A percentile compares a stretch with the other conserved stretches of the same genome.
phyloP scores from a whole-genome alignment of 2,113 vertebrate species.

The Notarius quadriscutis region DNA sequence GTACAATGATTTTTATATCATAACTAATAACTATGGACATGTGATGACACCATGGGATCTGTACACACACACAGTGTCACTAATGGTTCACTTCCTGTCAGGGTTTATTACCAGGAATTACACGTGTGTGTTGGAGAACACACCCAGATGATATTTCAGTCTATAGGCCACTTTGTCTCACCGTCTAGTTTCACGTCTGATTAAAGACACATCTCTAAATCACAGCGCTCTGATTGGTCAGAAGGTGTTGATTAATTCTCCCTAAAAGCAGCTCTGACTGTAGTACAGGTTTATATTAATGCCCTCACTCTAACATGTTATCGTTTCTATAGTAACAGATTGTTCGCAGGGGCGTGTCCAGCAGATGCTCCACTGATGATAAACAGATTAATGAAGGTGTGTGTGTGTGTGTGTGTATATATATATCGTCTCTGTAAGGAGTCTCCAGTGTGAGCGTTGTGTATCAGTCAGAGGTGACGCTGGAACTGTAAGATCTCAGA shows the following conservation, averaged over 20 bases:
- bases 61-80: neutral
- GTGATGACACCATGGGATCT: constrained; percentile 15
- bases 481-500: neutral
- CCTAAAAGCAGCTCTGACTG: neutral
- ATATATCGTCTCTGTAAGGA: neutral
- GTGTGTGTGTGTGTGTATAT: neutral
- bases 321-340: neutral
- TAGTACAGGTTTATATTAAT: neutral
- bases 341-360: too few relatives aligned
- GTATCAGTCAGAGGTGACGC: neutral
- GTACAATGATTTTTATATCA: neutral
- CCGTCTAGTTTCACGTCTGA: neutral
- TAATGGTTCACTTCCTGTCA: neutral
- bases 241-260: neutral
- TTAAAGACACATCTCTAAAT: neutral
- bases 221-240: neutral
- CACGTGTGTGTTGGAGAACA: neutral
- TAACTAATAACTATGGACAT: too few relatives aligned
- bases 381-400: neutral
- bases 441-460: neutral
- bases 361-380: too few relatives aligned
- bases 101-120: neutral
- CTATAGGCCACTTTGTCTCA: neutral
- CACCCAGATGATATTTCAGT: constrained; percentile 29
- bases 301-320: neutral